phyloP scores from a whole-genome alignment of 2,797 vertebrate genomes.

The Tinamus major region DNA sequence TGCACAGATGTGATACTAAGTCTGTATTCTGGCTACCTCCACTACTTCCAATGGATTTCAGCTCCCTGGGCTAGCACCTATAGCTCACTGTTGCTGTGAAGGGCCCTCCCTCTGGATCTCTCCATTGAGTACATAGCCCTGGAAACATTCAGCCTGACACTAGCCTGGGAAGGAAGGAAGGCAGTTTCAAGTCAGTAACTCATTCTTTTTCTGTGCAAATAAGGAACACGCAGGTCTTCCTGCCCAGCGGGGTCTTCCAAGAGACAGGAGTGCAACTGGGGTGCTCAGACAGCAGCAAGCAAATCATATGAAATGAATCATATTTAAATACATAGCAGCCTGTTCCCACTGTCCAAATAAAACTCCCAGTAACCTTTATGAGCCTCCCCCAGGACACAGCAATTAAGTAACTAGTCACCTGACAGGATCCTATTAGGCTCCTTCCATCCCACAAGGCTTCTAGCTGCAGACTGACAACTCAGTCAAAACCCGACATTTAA shows the following conservation, averaged over 20 bases:
- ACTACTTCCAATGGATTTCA: background rate
- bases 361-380: background rate
- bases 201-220: background rate
- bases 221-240: fast-evolving
- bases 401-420: background rate
- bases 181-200: background rate
- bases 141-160: background rate
- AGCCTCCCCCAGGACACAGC: background rate
- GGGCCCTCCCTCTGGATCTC: background rate
- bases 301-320: background rate
- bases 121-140: background rate
- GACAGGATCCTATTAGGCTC: background rate
- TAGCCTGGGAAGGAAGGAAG: background rate
- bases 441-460: background rate
- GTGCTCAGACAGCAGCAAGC: background rate
- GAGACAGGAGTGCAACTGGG: background rate
- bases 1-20: background rate
- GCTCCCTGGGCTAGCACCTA: background rate
- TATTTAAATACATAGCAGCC: background rate
- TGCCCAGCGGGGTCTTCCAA: background rate
- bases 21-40: background rate
- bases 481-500: background rate
- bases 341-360: background rate
- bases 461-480: background rate
- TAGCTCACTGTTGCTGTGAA: background rate